Evolutionary conservation across 1,140 invertebrate genomes (phyloP).

Genomic region (Leguminivora glycinivorella): DNA sequence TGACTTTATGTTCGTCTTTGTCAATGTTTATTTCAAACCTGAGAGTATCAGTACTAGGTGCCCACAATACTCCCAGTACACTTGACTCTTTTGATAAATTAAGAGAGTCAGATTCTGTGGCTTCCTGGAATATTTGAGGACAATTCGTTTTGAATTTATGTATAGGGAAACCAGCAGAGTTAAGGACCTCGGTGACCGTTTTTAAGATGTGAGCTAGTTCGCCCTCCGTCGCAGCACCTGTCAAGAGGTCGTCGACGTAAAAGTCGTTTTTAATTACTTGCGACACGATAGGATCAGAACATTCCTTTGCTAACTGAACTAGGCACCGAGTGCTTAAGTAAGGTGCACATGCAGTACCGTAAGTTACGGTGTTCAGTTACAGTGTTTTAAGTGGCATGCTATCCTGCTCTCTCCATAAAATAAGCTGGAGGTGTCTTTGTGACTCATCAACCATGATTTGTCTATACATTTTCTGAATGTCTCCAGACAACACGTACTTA

Average conservation of each 20-base stretch:
- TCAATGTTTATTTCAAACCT: constrained; percentile 25
- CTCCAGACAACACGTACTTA: constrained; percentile 37
- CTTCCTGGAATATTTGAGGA: constrained; percentile 19
- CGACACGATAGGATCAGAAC: constrained; percentile 15
- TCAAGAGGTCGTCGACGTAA: constrained; percentile 67
- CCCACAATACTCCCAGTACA: constrained; percentile 36
- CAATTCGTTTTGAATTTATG: constrained; percentile 41
- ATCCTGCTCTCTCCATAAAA: constrained; percentile 33
- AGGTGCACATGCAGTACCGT: constrained; percentile 34
- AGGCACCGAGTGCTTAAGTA: constrained; percentile 33
- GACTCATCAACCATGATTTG: constrained; percentile 39
- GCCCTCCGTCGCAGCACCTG: constrained; percentile 47
- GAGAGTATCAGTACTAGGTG: constrained; percentile 29
- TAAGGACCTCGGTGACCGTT: constrained; percentile 34
- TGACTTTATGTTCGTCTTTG: background rate
- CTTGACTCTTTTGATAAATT: constrained; percentile 21
- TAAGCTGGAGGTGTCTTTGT: constrained; percentile 41
- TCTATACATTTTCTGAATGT: constrained; percentile 51
- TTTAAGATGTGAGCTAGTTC: constrained; percentile 42
- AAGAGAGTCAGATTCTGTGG: constrained; percentile 4
- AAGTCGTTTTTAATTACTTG: constrained; percentile 46
- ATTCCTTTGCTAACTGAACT: constrained; percentile 30
- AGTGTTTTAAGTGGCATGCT: constrained; percentile 16
- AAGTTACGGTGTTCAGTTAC: constrained; percentile 34
- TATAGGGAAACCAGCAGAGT: constrained; percentile 34